Percentiles rank a stretch among this genome's conserved stretches.
Evolutionary conservation across 2,888 invertebrate genomes (phyloP).

Genomic region (Stenichneumon culpator): DNA sequence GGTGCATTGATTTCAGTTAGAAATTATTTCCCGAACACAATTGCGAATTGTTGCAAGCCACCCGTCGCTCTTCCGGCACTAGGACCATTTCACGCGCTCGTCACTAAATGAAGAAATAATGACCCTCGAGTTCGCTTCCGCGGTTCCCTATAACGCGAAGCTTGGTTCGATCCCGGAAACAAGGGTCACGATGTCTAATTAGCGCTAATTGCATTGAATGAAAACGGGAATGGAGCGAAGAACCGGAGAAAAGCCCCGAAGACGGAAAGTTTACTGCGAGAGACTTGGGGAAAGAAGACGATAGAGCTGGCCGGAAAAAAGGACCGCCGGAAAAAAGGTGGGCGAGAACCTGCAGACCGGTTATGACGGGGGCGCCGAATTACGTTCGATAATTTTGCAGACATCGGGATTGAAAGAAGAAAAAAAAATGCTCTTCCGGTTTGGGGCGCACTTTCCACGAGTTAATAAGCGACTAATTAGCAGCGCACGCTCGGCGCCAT

Average conservation of each 20-base stretch:
- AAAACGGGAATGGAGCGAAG: slow-evolving; percentile 51
- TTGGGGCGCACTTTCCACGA: slow-evolving; percentile 70
- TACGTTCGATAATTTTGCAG: slow-evolving; percentile 79
- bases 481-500: not conserved
- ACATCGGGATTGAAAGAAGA: slow-evolving; percentile 62
- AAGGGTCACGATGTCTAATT: slow-evolving; percentile 64
- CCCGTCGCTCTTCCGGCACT: not conserved
- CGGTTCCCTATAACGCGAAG: slow-evolving; percentile 58
- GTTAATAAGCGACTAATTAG: slow-evolving; percentile 74
- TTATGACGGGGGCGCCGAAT: slow-evolving; percentile 74
- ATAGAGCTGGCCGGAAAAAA: slow-evolving; percentile 68
- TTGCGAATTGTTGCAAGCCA: not conserved
- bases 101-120: slow-evolving; percentile 62
- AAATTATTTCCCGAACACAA: not conserved
- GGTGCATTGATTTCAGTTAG: not conserved
- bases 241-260: slow-evolving; percentile 39
- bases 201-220: slow-evolving; percentile 64
- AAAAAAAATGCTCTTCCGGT: slow-evolving; percentile 30
- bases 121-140: slow-evolving; percentile 63
- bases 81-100: slow-evolving; percentile 31
- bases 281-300: slow-evolving; percentile 42
- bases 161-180: slow-evolving; percentile 38
- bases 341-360: slow-evolving; percentile 40
- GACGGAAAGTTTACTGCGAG: slow-evolving; percentile 52
- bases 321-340: slow-evolving; percentile 67